Percentiles rank a stretch among this genome's conserved stretches.
These are phyloP conservation scores for Gymnoscopelus braueri DNA, from an alignment of 2,797 vertebrate genomes.

Conservation along the genomic window DNA sequence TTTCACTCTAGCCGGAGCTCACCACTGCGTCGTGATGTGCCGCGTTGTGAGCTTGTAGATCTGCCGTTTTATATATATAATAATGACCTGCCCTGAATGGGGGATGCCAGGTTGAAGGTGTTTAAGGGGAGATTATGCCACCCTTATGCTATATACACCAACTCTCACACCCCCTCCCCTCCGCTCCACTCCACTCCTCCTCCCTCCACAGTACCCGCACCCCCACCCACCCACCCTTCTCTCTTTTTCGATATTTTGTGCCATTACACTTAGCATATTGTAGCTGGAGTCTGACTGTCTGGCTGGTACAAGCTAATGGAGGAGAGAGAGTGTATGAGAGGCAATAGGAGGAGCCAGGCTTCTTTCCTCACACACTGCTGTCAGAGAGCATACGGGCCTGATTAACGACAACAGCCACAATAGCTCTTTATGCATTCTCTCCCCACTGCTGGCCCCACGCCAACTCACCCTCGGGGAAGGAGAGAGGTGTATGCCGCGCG, in stretches of 20 bases:
- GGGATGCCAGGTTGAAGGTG: too few species aligned
- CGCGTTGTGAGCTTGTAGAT: too few species aligned
- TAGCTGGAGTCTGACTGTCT: slow-evolving; percentile 73
- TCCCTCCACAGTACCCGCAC: slow-evolving; percentile 28
- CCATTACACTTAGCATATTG: slow-evolving; percentile 66
- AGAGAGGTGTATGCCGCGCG: slow-evolving; percentile 61
- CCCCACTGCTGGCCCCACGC: slow-evolving; percentile 69
- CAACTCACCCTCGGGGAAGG: slow-evolving; percentile 75
- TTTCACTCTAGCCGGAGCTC: too few species aligned
- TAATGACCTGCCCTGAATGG: too few species aligned
- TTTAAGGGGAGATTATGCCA: slow-evolving; percentile 45
- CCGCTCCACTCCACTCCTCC: slow-evolving; percentile 33
- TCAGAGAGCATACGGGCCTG: slow-evolving; percentile 82
- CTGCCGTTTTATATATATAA: too few species aligned
- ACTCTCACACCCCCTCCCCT: slow-evolving; percentile 35
- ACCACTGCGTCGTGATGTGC: too few species aligned
- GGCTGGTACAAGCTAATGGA: slow-evolving; percentile 70
- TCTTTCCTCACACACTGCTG: slow-evolving; percentile 77
- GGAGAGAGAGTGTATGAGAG: slow-evolving; percentile 62
- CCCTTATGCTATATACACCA: slow-evolving; percentile 58
- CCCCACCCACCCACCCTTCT: not conserved
- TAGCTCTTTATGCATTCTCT: slow-evolving; percentile 79
- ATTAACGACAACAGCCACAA: slow-evolving; percentile 84
- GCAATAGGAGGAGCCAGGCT: slow-evolving; percentile 71
- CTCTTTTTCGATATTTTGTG: slow-evolving; percentile 70